These are phyloP conservation scores for Solea solea DNA, from an alignment of 2,113 vertebrate genomes.

Conservation along the genomic window DNA sequence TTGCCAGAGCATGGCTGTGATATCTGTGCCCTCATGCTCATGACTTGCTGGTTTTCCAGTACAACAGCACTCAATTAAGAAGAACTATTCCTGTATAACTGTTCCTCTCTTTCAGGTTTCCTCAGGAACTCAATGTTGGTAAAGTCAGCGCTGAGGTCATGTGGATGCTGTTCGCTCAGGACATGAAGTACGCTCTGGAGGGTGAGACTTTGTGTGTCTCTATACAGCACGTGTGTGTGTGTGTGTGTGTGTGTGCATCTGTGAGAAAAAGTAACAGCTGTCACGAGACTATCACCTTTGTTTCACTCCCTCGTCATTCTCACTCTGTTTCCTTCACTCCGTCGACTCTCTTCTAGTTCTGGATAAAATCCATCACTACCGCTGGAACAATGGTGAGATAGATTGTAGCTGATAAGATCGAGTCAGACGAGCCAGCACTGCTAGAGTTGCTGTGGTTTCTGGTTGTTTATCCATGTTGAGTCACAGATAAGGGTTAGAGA, in stretches of 20 bases:
- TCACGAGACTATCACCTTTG: not conserved
- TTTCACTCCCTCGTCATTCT: not conserved
- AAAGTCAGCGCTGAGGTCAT: slow-evolving; percentile 97
- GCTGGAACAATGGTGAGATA: slow-evolving; percentile 68
- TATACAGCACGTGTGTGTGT: not conserved
- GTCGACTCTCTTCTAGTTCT: slow-evolving; percentile 53
- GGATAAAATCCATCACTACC: slow-evolving; percentile 45
- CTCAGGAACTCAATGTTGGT: slow-evolving; percentile 92
- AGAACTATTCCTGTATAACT: not conserved
- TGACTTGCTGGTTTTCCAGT: too few relatives aligned
- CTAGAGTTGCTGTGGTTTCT: not conserved
- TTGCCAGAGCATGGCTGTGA: too few relatives aligned
- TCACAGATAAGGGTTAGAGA: not conserved
- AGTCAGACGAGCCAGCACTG: slow-evolving; percentile 4
- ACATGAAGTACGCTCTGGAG: slow-evolving; percentile 97
- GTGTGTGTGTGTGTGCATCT: not conserved
- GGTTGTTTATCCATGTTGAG: not conserved
- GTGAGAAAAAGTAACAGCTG: not conserved
- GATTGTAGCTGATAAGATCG: not conserved
- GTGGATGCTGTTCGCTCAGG: slow-evolving; percentile 96
- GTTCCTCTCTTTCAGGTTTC: slow-evolving; percentile 79
- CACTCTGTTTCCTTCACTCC: not conserved
- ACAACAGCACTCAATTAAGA: too few relatives aligned
- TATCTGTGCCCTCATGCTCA: too few relatives aligned
- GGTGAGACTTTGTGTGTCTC: slow-evolving; percentile 76